A percentile compares a stretch with the other conserved stretches of the same genome.
Conservation (phyloP, 2,888 invertebrate genomes). For the Meiosimyza platycephala region DNA sequence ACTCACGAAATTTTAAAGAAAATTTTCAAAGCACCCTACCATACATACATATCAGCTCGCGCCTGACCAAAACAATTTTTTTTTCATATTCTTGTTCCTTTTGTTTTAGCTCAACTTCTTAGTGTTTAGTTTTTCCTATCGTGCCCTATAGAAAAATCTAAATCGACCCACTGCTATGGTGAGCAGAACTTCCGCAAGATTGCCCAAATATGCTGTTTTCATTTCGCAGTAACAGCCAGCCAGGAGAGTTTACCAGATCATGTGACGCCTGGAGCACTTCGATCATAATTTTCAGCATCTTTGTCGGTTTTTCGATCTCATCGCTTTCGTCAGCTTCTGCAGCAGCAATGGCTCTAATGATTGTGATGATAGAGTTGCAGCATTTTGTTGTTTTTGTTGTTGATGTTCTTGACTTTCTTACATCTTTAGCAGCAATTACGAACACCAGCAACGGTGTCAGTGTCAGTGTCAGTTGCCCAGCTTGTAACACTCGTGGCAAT, state of each 20-base stretch:
- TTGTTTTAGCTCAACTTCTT: background rate
- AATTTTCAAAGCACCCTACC: too few species aligned
- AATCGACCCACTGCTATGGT: too few species aligned
- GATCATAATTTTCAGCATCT: slow-evolving; percentile 19
- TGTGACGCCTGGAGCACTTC: slow-evolving; percentile 4
- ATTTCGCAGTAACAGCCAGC: background rate
- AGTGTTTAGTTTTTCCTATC: background rate
- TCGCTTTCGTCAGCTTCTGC: slow-evolving; percentile 9
- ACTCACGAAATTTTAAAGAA: too few species aligned
- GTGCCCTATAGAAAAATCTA: too few species aligned
- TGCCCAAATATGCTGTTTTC: background rate
- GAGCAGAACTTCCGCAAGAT: background rate
- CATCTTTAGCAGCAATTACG: too few species aligned
- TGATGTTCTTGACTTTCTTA: background rate
- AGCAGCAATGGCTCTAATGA: background rate
- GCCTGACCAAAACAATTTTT: slow-evolving; percentile 11
- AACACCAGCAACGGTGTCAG: background rate
- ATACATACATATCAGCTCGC: background rate
- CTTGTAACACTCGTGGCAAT: background rate
- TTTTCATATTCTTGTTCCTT: background rate
- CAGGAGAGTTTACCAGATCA: slow-evolving; percentile 14
- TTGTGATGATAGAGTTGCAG: background rate
- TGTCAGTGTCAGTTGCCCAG: background rate
- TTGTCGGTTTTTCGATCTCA: slow-evolving; percentile 7
- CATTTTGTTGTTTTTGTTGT: background rate